Evolutionary conservation across 2,797 vertebrate species (phyloP).

Genomic region (Loris lydekkerianus): DNA sequence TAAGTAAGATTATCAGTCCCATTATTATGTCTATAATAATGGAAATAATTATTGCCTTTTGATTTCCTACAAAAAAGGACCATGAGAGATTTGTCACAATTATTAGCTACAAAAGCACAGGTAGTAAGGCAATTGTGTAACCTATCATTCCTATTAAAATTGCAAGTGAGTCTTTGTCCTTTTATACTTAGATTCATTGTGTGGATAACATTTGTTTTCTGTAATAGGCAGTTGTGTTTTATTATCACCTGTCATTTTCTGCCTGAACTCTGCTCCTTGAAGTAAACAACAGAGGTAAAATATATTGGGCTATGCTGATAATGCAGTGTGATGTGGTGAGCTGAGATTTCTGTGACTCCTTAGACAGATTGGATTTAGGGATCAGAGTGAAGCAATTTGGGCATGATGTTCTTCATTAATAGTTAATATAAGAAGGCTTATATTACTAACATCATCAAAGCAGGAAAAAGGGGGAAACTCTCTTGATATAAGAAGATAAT

Average conservation of each 20-base stretch:
- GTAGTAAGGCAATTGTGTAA: neutral
- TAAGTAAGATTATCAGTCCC: neutral
- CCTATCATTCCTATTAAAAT: constrained; percentile 17
- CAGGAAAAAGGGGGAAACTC: constrained; percentile 18
- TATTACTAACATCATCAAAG: neutral
- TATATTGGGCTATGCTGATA: constrained; percentile 26
- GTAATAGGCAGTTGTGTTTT: neutral
- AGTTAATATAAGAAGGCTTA: constrained; percentile 62
- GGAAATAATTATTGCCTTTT: constrained; percentile 45
- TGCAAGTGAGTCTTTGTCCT: neutral
- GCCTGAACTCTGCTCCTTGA: constrained; percentile 1
- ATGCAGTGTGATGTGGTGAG: neutral
- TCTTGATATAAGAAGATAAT: constrained; percentile 62
- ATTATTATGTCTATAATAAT: neutral
- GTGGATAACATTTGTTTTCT: neutral
- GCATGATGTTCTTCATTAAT: constrained; percentile 55
- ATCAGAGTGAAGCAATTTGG: constrained; percentile 38
- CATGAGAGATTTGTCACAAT: neutral
- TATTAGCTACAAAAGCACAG: neutral
- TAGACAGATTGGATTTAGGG: constrained; percentile 61
- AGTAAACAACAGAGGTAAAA: constrained; percentile 39
- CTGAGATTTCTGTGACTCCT: neutral
- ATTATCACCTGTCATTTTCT: constrained; percentile 45
- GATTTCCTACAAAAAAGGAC: constrained; percentile 17
- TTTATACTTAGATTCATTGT: neutral